A percentile compares a stretch with the other conserved stretches of the same genome.
Conservation (phyloP, 2,888 invertebrate genomes). For the Eupithecia subumbrata region DNA sequence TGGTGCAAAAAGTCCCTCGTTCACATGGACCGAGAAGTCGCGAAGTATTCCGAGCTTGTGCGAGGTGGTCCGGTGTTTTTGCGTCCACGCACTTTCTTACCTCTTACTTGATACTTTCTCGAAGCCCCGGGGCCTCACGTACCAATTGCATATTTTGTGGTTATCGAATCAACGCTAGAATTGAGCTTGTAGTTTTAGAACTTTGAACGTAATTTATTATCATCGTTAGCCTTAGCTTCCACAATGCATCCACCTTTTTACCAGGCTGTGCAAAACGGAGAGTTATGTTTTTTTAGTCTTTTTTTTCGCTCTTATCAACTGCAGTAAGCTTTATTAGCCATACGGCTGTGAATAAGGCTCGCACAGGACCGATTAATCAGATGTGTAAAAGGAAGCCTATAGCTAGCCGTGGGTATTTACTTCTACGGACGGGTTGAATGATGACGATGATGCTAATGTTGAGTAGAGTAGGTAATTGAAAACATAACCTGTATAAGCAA, state of each 20-base stretch:
- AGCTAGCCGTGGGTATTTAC: not conserved
- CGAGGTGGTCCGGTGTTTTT: slow-evolving; percentile 64
- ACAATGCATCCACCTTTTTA: not conserved
- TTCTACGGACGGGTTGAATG: not conserved
- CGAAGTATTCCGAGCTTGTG: slow-evolving; percentile 64
- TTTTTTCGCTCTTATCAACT: not conserved
- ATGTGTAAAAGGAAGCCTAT: not conserved
- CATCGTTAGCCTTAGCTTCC: not conserved
- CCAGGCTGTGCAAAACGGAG: not conserved
- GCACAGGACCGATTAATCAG: not conserved
- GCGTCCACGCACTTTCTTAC: slow-evolving; percentile 77
- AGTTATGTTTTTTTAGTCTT: not conserved
- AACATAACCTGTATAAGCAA: slow-evolving; percentile 21
- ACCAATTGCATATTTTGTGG: slow-evolving; percentile 36
- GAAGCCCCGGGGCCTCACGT: slow-evolving; percentile 52
- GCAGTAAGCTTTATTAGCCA: not conserved
- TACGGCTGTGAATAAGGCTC: not conserved
- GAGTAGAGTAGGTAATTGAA: not conserved
- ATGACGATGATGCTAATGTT: not conserved
- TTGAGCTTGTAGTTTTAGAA: not conserved
- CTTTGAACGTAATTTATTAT: not conserved
- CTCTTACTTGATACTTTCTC: slow-evolving; percentile 69
- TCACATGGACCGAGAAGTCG: slow-evolving; percentile 41
- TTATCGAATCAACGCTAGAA: slow-evolving; percentile 36
- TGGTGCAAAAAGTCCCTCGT: slow-evolving; percentile 39